Percentiles rank a stretch among this genome's conserved stretches.
phyloP scores from a whole-genome alignment of 2,888 invertebrate species.

The Hipparchia sbordonii region DNA sequence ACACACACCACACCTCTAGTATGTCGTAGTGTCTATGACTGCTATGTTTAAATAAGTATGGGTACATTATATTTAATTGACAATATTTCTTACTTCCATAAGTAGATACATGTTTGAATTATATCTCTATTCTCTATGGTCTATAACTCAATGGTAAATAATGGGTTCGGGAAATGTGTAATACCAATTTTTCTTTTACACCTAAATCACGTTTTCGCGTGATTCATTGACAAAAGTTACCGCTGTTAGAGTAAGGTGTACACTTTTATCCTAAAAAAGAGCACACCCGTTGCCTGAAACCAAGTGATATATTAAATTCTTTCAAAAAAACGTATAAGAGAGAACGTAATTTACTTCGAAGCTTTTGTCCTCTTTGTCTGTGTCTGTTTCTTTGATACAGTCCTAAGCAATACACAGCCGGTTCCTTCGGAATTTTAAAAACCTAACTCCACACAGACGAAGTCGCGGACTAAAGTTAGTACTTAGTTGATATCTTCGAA shows the following conservation, averaged over 20 bases:
- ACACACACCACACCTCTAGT: too few relatives aligned
- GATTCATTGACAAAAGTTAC: background rate
- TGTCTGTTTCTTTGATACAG: conserved; percentile 1
- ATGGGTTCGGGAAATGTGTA: background rate
- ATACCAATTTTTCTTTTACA: background rate
- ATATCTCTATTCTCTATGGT: too few relatives aligned
- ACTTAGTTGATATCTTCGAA: too few relatives aligned
- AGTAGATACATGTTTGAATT: too few relatives aligned
- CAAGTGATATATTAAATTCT: conserved; percentile 16
- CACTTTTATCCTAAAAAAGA: conserved; percentile 2
- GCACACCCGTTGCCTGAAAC: background rate
- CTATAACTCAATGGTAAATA: too few relatives aligned
- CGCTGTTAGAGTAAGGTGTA: background rate
- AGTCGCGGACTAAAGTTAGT: too few relatives aligned
- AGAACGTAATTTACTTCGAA: conserved; percentile 19
- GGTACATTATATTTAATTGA: too few relatives aligned
- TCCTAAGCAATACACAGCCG: conserved; percentile 4
- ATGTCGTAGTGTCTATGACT: too few relatives aligned
- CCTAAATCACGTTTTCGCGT: background rate
- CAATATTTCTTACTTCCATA: too few relatives aligned
- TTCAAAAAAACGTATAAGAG: conserved; percentile 1
- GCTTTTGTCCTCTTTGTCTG: conserved; percentile 13
- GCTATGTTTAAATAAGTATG: too few relatives aligned
- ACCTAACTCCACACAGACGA: too few relatives aligned
- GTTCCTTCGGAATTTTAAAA: too few relatives aligned